Percentiles rank a stretch among this genome's conserved stretches.
Conservation (phyloP, 2,797 vertebrate species). For the Alca torda region DNA sequence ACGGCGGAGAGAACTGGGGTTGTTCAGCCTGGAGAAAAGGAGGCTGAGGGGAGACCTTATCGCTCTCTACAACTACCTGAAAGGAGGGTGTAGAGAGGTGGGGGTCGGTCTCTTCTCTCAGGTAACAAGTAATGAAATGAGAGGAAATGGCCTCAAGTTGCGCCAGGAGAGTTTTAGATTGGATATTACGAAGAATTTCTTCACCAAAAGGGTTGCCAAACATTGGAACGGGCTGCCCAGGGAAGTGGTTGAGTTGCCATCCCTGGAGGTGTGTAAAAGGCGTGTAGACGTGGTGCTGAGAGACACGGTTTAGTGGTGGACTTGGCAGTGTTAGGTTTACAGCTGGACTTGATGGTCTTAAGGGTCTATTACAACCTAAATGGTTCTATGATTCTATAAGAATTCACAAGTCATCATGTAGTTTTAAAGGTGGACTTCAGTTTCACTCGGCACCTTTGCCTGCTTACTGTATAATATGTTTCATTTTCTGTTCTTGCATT, state of each 20-base stretch:
- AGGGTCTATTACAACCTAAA: background rate
- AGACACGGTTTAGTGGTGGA: background rate
- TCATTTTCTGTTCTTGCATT: background rate
- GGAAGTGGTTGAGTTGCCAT: background rate
- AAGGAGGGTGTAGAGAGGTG: background rate
- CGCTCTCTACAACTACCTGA: background rate
- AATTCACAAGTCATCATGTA: background rate
- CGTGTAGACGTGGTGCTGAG: too few relatives aligned
- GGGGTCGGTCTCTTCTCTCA: fast-evolving
- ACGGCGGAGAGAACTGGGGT: background rate
- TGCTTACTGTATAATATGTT: background rate
- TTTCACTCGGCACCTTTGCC: background rate
- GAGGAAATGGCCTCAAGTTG: background rate
- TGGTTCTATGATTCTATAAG: background rate
- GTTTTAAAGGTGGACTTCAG: constrained; percentile 1
- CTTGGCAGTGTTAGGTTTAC: background rate
- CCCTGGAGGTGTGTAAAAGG: background rate
- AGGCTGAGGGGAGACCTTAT: background rate
- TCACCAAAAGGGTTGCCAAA: background rate
- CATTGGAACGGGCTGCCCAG: background rate
- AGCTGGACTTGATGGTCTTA: background rate
- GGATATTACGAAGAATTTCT: background rate
- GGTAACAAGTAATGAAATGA: fast-evolving
- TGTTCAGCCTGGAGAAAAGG: background rate
- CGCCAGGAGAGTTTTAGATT: background rate